A percentile compares a stretch with the other conserved stretches of the same genome.
Conservation (phyloP, 2,888 invertebrate genomes). For the Cryptus armator region DNA sequence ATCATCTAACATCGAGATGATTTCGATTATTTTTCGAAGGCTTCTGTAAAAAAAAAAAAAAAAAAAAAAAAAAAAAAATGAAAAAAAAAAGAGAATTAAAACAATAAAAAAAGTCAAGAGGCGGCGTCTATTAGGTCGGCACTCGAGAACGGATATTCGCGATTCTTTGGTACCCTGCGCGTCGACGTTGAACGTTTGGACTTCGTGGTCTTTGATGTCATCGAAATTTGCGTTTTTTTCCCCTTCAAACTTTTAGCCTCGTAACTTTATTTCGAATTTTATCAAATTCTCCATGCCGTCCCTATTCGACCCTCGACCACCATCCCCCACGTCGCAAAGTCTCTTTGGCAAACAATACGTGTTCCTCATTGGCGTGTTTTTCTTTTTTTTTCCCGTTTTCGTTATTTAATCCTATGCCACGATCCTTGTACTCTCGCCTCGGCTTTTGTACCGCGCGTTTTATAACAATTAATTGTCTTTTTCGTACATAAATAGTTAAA, state of each 20-base stretch:
- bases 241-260: slow-evolving; percentile 15
- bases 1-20: slow-evolving; percentile 32
- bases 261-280: slow-evolving; percentile 15
- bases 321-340: slow-evolving; percentile 52
- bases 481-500: slow-evolving; percentile 63
- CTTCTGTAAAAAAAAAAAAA: slow-evolving; percentile 40
- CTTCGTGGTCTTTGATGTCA: slow-evolving; percentile 59
- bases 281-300: slow-evolving; percentile 17
- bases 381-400: slow-evolving; percentile 40
- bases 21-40: not conserved
- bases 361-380: slow-evolving; percentile 29
- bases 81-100: slow-evolving; percentile 34
- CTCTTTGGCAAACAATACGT: slow-evolving; percentile 70
- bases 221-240: slow-evolving; percentile 41
- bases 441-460: slow-evolving; percentile 11
- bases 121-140: slow-evolving; percentile 56
- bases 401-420: slow-evolving; percentile 19
- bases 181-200: slow-evolving; percentile 57
- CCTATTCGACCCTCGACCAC: slow-evolving; percentile 22
- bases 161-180: slow-evolving; percentile 68
- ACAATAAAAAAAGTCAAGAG: slow-evolving; percentile 52
- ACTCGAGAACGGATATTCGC: slow-evolving; percentile 65
- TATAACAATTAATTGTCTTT: slow-evolving; percentile 1
- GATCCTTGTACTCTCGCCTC: slow-evolving; percentile 12
- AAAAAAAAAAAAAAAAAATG: slow-evolving; percentile 45